Percentiles rank a stretch among this genome's conserved stretches.
These are phyloP conservation scores for Molothrus ater DNA, from an alignment of 2,797 vertebrate species.

Conservation along the genomic window DNA sequence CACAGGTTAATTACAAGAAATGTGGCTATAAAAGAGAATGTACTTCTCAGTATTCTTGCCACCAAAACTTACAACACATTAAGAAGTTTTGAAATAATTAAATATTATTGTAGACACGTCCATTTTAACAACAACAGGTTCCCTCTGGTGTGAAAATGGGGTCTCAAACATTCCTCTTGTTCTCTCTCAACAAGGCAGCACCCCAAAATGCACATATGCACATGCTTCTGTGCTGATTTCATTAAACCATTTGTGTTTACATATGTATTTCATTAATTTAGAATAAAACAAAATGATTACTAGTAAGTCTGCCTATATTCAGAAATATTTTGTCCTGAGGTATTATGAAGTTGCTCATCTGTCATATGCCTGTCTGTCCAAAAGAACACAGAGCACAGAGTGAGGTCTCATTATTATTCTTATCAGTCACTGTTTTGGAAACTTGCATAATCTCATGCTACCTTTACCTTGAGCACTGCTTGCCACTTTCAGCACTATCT, in stretches of 20 bases:
- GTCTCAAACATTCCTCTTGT: neutral
- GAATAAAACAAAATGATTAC: neutral
- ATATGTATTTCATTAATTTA: neutral
- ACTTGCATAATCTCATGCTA: neutral
- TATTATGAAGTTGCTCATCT: neutral
- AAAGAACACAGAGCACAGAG: neutral
- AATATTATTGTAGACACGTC: fast-evolving
- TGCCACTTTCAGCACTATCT: neutral
- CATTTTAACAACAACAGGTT: neutral
- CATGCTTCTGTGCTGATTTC: neutral
- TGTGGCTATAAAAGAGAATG: neutral
- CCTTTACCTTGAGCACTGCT: neutral
- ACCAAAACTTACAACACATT: neutral
- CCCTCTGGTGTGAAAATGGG: neutral
- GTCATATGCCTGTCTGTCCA: fast-evolving
- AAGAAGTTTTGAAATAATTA: neutral
- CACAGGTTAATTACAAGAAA: neutral
- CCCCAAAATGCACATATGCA: neutral
- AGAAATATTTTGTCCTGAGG: neutral
- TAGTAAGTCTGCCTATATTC: neutral
- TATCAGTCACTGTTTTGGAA: neutral
- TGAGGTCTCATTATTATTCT: neutral
- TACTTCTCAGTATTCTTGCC: neutral
- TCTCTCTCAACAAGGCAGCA: neutral
- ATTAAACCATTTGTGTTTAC: neutral